phyloP scores from a whole-genome alignment of 2,797 vertebrate species.

The Hylomyscus alleni region DNA sequence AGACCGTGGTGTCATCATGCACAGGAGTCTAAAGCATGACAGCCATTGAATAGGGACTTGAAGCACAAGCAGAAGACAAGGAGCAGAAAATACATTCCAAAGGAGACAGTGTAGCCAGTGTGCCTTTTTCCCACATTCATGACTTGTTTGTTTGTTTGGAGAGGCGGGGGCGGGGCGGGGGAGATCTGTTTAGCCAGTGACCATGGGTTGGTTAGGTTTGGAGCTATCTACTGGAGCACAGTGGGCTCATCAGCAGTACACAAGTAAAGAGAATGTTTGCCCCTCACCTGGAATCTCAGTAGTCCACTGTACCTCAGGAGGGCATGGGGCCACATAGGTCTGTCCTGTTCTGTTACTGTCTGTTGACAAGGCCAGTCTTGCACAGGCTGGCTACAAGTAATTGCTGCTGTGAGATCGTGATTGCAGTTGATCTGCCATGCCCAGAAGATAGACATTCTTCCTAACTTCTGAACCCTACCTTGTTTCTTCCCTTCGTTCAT shows the following conservation, averaged over 20 bases:
- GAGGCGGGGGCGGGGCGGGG: too few species aligned
- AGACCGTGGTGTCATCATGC: background rate
- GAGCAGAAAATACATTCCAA: background rate
- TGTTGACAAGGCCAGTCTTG: background rate
- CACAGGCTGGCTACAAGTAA: background rate
- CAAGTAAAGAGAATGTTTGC: background rate
- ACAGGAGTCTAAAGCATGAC: background rate
- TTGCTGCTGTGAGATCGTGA: background rate
- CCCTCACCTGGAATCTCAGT: background rate
- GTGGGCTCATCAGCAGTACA: background rate
- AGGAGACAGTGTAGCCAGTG: background rate
- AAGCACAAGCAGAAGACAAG: constrained; percentile 23
- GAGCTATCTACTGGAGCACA: too few species aligned
- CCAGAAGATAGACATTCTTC: background rate
- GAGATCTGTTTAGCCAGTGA: background rate
- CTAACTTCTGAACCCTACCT: too few species aligned
- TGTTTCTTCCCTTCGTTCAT: background rate
- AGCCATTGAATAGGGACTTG: background rate
- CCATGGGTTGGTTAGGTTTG: too few species aligned
- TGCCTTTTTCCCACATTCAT: background rate
- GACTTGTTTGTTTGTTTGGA: background rate
- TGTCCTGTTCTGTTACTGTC: background rate
- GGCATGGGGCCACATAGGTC: background rate
- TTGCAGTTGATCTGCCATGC: too few species aligned
- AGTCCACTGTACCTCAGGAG: too few species aligned